phyloP scores from a whole-genome alignment of 2,113 vertebrate genomes.

The Thinocorus orbignyianus region DNA sequence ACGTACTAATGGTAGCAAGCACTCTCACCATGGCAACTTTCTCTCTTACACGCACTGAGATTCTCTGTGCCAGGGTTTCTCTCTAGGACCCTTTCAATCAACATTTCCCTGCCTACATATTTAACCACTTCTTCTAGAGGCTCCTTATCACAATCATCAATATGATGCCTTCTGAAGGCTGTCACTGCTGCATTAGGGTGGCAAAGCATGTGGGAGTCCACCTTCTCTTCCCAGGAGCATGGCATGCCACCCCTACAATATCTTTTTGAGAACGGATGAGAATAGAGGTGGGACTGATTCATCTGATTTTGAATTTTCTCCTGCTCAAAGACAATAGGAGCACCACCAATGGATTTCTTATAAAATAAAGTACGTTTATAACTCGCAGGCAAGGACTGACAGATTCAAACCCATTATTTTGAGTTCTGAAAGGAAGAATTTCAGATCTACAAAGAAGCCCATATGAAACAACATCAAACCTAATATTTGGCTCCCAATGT shows the following conservation, averaged over 20 bases:
- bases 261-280: neutral
- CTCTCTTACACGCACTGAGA: constrained; percentile 49
- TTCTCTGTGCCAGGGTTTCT: constrained; percentile 6
- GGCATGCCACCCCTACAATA: neutral
- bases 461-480: neutral
- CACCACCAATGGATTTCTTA: neutral
- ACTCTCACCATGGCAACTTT: constrained; percentile 64
- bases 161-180: neutral
- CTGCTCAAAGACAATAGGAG: neutral
- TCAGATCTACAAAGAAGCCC: neutral
- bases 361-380: neutral
- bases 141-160: neutral
- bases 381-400: neutral
- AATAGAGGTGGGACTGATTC: neutral
- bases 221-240: neutral
- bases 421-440: neutral
- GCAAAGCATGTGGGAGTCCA: neutral
- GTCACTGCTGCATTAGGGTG: neutral
- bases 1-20: constrained; percentile 29
- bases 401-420: neutral
- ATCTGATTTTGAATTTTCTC: neutral
- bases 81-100: constrained; percentile 49
- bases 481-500: neutral
- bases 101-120: neutral
- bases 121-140: neutral